Evolutionary conservation across 2,797 vertebrate species (phyloP).

Genomic region (Poliocrania exsul): DNA sequence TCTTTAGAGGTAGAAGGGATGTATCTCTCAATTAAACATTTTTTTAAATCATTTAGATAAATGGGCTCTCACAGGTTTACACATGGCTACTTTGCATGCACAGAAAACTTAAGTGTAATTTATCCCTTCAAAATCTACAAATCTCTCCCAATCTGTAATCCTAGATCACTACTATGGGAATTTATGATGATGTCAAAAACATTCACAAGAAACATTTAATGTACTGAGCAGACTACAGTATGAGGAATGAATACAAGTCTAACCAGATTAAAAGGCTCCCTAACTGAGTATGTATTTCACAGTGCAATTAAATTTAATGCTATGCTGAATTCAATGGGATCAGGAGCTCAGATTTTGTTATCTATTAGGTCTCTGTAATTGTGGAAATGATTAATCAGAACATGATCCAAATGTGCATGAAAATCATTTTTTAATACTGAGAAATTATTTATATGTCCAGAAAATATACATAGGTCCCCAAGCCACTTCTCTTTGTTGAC

Average conservation of each 20-base stretch:
- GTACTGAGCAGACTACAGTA: not conserved
- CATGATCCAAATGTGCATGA: not conserved
- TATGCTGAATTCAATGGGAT: not conserved
- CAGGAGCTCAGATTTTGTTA: not conserved
- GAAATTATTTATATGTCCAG: not conserved
- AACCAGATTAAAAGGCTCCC: not conserved
- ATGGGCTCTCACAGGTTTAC: not conserved
- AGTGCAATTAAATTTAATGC: not conserved
- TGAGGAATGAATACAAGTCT: not conserved
- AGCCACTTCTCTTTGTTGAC: not conserved
- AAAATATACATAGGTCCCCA: rapidly evolving
- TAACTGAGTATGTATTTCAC: not conserved
- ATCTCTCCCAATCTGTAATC: not conserved
- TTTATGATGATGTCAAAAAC: not conserved
- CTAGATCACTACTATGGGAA: not conserved
- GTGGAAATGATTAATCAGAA: not conserved
- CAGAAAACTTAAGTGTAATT: not conserved
- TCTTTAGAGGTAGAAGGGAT: not conserved
- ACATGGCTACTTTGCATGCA: not conserved
- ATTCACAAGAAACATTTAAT: not conserved
- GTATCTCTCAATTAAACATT: not conserved
- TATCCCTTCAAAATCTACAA: not conserved
- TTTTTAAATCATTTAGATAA: not conserved
- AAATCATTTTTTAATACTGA: not conserved
- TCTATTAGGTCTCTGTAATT: not conserved